These are phyloP conservation scores for Ormia ochracea DNA, from an alignment of 2,888 invertebrate species.

Conservation along the genomic window DNA sequence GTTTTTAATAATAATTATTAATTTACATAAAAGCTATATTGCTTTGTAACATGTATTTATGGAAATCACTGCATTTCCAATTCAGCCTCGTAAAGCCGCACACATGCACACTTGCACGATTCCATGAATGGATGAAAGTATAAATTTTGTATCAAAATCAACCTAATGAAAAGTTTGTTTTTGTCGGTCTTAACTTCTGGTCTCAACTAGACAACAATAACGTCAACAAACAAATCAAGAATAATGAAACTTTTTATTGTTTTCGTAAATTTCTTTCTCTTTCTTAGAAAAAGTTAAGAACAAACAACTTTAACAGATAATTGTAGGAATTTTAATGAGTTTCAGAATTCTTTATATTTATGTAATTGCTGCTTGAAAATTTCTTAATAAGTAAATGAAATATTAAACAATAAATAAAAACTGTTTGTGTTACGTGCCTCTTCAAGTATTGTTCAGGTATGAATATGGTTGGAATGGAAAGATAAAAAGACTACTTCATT, in stretches of 20 bases:
- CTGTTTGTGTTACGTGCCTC: too few species aligned
- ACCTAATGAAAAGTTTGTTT: conserved; percentile 52
- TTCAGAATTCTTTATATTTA: too few species aligned
- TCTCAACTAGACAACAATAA: conserved; percentile 20
- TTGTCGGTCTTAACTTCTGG: conserved; percentile 10
- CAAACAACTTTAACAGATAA: conserved; percentile 26
- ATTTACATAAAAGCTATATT: too few species aligned
- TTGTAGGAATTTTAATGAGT: conserved; percentile 26
- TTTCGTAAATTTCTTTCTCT: conserved; percentile 35
- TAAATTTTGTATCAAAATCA: conserved; percentile 39
- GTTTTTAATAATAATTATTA: too few species aligned
- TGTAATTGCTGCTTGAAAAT: too few species aligned
- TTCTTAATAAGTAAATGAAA: too few species aligned
- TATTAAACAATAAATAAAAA: too few species aligned
- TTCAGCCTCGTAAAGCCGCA: background rate
- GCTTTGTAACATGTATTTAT: too few species aligned
- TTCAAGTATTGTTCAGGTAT: too few species aligned
- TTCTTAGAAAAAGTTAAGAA: background rate
- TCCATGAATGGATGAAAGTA: background rate
- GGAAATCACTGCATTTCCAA: background rate
- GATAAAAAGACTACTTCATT: too few species aligned
- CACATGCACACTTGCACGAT: background rate
- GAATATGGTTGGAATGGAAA: too few species aligned
- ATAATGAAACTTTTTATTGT: conserved; percentile 60
- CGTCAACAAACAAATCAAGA: conserved; percentile 58